Conservation (phyloP, 64 coral and sea anemone species). For the Hydrozoanthus tunicans region DNA sequence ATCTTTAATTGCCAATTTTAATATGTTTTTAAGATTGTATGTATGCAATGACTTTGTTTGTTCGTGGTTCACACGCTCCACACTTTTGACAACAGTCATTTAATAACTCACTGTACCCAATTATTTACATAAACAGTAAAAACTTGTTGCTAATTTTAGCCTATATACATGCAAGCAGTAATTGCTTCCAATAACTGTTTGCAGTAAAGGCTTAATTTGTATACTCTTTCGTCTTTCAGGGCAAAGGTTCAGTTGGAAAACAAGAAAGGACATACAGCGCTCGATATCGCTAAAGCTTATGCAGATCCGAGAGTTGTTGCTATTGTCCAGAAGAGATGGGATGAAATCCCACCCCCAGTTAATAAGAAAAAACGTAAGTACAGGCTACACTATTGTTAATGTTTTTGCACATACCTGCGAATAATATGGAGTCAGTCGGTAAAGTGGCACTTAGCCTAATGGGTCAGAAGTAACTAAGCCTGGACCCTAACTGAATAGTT, state of each 20-base stretch:
- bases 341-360: conserved; percentile 97
- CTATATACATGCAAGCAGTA: not conserved
- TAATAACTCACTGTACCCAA: too few relatives aligned
- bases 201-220: not conserved
- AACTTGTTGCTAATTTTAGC: not conserved
- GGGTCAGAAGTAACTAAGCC: too few relatives aligned
- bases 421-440: not conserved
- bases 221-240: conserved; percentile 34
- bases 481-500: too few relatives aligned
- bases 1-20: too few relatives aligned
- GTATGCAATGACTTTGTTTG: too few relatives aligned
- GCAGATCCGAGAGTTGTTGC: conserved; percentile 91
- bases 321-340: conserved; percentile 98
- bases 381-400: not conserved
- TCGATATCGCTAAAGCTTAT: conserved; percentile 95
- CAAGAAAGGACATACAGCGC: conserved; percentile 92
- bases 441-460: too few relatives aligned
- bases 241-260: conserved; percentile 98
- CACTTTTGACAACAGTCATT: too few relatives aligned
- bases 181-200: too few relatives aligned
- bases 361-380: conserved; percentile 97
- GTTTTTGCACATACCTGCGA: not conserved
- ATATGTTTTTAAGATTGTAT: too few relatives aligned
- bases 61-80: too few relatives aligned
- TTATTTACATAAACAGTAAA: too few relatives aligned